phyloP scores from a whole-genome alignment of 2,888 invertebrate species.

The Rambutsinella grinnellia region DNA sequence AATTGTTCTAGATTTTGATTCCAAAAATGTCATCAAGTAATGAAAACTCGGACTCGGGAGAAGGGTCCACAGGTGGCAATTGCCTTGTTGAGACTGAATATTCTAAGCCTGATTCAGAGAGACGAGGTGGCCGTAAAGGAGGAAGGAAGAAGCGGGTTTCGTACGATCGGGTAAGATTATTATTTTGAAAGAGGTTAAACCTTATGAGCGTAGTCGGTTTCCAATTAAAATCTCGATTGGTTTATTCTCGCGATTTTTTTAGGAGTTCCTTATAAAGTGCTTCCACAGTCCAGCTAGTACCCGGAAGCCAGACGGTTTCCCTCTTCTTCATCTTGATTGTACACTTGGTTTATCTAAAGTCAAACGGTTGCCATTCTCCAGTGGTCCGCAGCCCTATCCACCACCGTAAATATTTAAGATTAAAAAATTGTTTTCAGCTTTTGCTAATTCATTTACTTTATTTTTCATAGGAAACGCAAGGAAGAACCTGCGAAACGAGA shows the following conservation, averaged over 20 bases:
- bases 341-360: constrained; percentile 53
- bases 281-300: constrained; percentile 60
- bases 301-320: constrained; percentile 52
- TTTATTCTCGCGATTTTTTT: no score
- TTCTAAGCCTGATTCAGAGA: constrained; percentile 28
- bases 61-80: constrained; percentile 35
- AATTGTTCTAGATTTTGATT: constrained; percentile 18
- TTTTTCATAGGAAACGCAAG: constrained; percentile 49
- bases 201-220: no score
- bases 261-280: constrained; percentile 63
- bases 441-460: background rate
- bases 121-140: constrained; percentile 11
- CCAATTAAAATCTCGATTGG: no score
- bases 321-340: constrained; percentile 58
- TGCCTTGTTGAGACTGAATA: constrained; percentile 48
- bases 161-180: constrained; percentile 40
- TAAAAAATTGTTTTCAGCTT: background rate
- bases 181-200: no score
- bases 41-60: constrained; percentile 31
- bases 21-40: constrained; percentile 27
- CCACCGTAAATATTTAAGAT: constrained; percentile 28
- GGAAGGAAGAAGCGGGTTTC: constrained; percentile 35
- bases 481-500: constrained; percentile 50
- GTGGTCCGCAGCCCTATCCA: constrained; percentile 29
- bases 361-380: constrained; percentile 41